These are phyloP conservation scores for Polyploca ridens DNA, from an alignment of 2,888 invertebrate genomes.

Conservation along the genomic window DNA sequence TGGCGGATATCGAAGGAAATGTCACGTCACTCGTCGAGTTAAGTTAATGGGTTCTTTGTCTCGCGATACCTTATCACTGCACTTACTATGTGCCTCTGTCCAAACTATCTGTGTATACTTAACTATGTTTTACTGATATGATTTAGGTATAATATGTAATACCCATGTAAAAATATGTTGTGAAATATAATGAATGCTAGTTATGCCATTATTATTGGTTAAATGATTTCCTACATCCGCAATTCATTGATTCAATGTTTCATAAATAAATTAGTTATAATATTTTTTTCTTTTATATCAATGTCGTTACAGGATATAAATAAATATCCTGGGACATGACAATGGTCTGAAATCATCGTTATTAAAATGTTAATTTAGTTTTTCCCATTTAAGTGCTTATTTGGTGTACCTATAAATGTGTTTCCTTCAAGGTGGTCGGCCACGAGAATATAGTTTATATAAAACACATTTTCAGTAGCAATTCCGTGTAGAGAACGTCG, in stretches of 20 bases:
- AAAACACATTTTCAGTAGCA: slow-evolving; percentile 48
- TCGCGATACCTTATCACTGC: slow-evolving; percentile 76
- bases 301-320: not conserved
- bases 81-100: slow-evolving; percentile 55
- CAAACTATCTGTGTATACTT: slow-evolving; percentile 41
- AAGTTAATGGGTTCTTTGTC: slow-evolving; percentile 83
- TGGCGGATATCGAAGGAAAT: slow-evolving; percentile 80
- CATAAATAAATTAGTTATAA: not conserved
- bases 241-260: not conserved
- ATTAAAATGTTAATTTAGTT: not conserved
- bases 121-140: slow-evolving; percentile 11
- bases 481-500: slow-evolving; percentile 49
- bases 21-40: slow-evolving; percentile 75
- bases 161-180: not conserved
- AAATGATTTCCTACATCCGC: not conserved
- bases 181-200: not conserved
- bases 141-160: not conserved
- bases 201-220: not conserved
- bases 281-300: not conserved
- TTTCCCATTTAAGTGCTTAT: not conserved
- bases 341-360: not conserved
- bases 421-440: slow-evolving; percentile 20
- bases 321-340: not conserved
- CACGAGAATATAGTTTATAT: slow-evolving; percentile 24
- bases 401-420: not conserved